Conservation (phyloP, 2,113 vertebrate genomes). For the Notechis scutatus region DNA sequence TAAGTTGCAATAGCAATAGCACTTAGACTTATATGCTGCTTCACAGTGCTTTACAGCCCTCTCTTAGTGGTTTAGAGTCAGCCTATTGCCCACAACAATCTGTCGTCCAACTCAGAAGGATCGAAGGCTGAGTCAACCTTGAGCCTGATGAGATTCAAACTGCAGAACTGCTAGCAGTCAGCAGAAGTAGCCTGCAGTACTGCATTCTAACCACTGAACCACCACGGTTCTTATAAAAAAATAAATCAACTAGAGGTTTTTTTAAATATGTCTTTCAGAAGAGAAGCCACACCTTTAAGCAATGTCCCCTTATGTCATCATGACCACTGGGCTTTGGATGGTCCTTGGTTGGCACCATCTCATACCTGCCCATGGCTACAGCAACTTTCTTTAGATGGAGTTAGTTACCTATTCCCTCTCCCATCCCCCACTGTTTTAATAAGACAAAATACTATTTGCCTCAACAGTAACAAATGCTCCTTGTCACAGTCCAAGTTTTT, state of each 20-base stretch:
- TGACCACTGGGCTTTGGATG: not conserved
- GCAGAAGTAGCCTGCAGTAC: too few species aligned
- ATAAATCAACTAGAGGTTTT: not conserved
- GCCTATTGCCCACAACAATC: too few species aligned
- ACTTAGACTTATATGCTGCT: too few species aligned
- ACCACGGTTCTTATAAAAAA: too few species aligned
- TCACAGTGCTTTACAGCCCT: too few species aligned
- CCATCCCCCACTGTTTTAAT: not conserved
- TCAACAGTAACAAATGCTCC: not conserved
- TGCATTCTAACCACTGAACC: too few species aligned
- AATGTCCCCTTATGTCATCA: not conserved
- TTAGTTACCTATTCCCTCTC: not conserved
- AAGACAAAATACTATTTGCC: not conserved
- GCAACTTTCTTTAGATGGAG: not conserved
- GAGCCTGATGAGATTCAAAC: too few species aligned
- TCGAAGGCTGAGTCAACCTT: too few species aligned
- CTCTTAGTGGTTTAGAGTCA: too few species aligned
- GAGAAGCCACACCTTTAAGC: not conserved
- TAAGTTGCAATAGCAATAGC: not conserved
- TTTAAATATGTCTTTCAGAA: not conserved
- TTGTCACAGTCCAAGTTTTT: not conserved
- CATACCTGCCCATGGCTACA: not conserved
- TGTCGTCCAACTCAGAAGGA: too few species aligned
- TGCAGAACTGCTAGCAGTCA: too few species aligned
- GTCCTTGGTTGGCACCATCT: not conserved